Conservation (phyloP, 2,888 invertebrate genomes). For the Erpobdella octoculata region DNA sequence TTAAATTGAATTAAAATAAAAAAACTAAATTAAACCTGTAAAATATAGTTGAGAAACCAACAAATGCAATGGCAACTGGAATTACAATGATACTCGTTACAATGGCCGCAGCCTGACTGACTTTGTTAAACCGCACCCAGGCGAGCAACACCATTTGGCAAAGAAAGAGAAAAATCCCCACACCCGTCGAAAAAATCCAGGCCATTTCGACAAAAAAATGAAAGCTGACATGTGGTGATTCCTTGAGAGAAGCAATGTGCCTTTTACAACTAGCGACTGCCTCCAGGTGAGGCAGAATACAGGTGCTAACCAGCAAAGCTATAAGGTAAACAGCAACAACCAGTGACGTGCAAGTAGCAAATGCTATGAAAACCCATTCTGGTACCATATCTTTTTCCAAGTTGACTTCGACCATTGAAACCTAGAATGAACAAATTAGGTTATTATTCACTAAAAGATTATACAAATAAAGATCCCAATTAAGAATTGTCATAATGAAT, state of each 20-base stretch:
- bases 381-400: conserved; percentile 15
- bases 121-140: conserved; percentile 28
- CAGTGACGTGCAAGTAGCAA: conserved; percentile 27
- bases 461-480: background rate
- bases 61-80: conserved; percentile 26
- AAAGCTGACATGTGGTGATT: conserved; percentile 25
- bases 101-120: conserved; percentile 18
- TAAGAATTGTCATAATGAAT: background rate
- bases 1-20: too few species aligned
- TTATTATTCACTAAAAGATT: background rate
- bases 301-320: conserved; percentile 28
- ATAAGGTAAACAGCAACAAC: conserved; percentile 29
- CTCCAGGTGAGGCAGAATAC: conserved; percentile 30
- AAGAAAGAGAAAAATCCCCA: conserved; percentile 28
- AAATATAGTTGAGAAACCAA: conserved; percentile 27
- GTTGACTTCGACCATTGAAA: conserved; percentile 29
- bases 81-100: conserved; percentile 22
- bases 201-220: conserved; percentile 27
- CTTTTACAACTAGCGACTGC: conserved; percentile 11
- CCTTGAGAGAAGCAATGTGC: background rate
- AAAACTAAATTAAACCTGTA: too few species aligned
- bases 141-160: conserved; percentile 28
- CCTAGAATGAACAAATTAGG: conserved; percentile 17
- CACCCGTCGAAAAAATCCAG: conserved; percentile 31
- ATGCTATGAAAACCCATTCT: conserved; percentile 10